Conservation (phyloP, 2,888 invertebrate species). For the Barypeithes pellucidus region DNA sequence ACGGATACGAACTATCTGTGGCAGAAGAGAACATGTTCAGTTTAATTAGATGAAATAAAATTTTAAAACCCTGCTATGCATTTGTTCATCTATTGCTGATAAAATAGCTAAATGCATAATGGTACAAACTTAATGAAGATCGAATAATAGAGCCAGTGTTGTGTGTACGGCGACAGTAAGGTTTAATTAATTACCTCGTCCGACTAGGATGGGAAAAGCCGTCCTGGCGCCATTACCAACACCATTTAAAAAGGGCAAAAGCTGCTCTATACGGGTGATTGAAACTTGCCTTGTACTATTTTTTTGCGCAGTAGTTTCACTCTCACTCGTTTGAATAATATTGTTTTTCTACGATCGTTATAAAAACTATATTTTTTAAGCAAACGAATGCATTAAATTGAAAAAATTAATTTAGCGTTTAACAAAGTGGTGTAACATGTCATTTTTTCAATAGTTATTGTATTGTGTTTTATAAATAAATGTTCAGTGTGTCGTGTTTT, state of each 20-base stretch:
- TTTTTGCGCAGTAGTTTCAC: conserved; percentile 3
- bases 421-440: too few relatives aligned
- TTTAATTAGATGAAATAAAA: too few relatives aligned
- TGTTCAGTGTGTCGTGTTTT: too few relatives aligned
- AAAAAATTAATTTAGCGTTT: too few relatives aligned
- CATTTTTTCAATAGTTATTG: too few relatives aligned
- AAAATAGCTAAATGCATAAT: conserved; percentile 11
- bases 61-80: not conserved
- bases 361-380: too few relatives aligned
- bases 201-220: conserved; percentile 37
- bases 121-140: conserved; percentile 45
- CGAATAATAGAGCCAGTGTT: conserved; percentile 35
- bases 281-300: conserved; percentile 20
- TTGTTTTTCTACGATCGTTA: too few relatives aligned
- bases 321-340: too few relatives aligned
- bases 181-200: conserved; percentile 41
- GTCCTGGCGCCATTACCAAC: conserved; percentile 36
- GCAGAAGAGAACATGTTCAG: too few relatives aligned
- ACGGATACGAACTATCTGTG: too few relatives aligned
- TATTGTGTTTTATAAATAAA: too few relatives aligned
- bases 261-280: conserved; percentile 21
- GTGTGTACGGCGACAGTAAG: conserved; percentile 37
- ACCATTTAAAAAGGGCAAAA: conserved; percentile 42
- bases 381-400: too few relatives aligned
- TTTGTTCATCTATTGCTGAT: conserved; percentile 27